Evolutionary conservation across 2,113 vertebrate genomes (phyloP).

Genomic region (Ammodytes marinus): DNA sequence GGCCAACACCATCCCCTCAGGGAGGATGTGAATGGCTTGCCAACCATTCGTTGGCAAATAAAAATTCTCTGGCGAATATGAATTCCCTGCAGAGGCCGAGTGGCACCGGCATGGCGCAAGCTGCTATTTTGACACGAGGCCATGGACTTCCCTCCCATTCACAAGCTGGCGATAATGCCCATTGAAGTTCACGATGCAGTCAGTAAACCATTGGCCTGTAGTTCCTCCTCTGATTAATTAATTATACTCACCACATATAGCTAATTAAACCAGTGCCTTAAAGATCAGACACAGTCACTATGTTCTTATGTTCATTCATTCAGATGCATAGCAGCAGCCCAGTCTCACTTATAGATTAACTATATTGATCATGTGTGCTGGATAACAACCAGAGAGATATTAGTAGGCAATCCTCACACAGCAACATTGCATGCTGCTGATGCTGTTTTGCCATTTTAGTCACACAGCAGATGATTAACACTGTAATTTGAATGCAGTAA

Average conservation of each 20-base stretch:
- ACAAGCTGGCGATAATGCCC: constrained; percentile 27
- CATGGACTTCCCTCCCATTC: constrained; percentile 52
- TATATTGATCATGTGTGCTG: constrained; percentile 57
- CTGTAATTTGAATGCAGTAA: constrained; percentile 14
- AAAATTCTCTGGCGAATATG: constrained; percentile 59
- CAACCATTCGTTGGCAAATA: constrained; percentile 69
- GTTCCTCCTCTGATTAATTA: constrained; percentile 13
- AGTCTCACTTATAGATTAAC: constrained; percentile 49
- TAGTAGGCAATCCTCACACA: constrained; percentile 2
- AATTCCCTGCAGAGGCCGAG: constrained; percentile 58
- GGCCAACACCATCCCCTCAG: constrained; percentile 22
- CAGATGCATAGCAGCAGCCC: constrained; percentile 16
- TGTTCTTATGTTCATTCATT: constrained; percentile 28
- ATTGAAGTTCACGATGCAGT: constrained; percentile 3
- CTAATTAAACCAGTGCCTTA: constrained; percentile 10
- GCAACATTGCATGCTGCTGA: constrained; percentile 12
- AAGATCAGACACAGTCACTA: constrained; percentile 18
- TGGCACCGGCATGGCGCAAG: constrained; percentile 65
- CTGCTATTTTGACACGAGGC: constrained; percentile 62
- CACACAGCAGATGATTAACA: not conserved
- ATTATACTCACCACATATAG: not conserved
- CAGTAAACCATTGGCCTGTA: constrained; percentile 22
- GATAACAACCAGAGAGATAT: constrained; percentile 36
- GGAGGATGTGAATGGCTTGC: constrained; percentile 64
- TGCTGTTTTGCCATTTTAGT: constrained; percentile 23